Evolutionary conservation across 2,888 invertebrate genomes (phyloP).

Genomic region (Temnothorax rugatulus): DNA sequence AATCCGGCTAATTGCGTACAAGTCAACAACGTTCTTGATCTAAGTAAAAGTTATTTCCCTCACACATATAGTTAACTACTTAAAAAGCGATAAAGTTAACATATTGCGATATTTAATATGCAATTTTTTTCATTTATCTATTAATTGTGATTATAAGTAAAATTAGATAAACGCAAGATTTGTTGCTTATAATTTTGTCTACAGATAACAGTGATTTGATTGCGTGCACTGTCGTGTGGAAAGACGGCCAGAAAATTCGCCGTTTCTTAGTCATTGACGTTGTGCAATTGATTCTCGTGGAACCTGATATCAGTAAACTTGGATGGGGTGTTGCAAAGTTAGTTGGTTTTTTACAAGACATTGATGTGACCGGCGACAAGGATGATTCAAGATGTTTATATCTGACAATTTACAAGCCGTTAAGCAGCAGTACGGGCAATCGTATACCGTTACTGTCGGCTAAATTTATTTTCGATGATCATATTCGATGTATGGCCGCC

Average conservation of each 20-base stretch:
- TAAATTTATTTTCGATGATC: slow-evolving; percentile 99
- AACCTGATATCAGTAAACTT: slow-evolving; percentile 97
- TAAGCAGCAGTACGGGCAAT: slow-evolving; percentile 89
- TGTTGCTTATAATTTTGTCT: slow-evolving; percentile 90
- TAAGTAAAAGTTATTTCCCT: slow-evolving; percentile 90
- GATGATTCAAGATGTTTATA: slow-evolving; percentile 98
- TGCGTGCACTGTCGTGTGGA: slow-evolving; percentile 96
- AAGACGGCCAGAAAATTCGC: slow-evolving; percentile 95
- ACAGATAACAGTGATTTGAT: slow-evolving; percentile 99
- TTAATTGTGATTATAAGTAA: not conserved
- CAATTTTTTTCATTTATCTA: not conserved
- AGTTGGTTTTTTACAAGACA: slow-evolving; percentile 97
- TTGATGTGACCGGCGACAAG: slow-evolving; percentile 97
- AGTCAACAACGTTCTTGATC: slow-evolving; percentile 97
- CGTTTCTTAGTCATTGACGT: slow-evolving; percentile 99
- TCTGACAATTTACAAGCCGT: slow-evolving; percentile 95
- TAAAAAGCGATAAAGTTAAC: not conserved
- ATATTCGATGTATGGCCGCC: slow-evolving; percentile 99
- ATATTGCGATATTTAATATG: not conserved
- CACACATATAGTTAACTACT: not conserved
- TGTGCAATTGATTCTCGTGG: slow-evolving; percentile 98
- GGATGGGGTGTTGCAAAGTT: slow-evolving; percentile 99
- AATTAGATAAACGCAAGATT: slow-evolving; percentile 4
- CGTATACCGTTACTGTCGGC: slow-evolving; percentile 94
- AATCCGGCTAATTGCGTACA: slow-evolving; percentile 96